Percentiles rank a stretch among this genome's conserved stretches.
phyloP scores from a whole-genome alignment of 2,797 vertebrate genomes.

The Myripristis murdjan region DNA sequence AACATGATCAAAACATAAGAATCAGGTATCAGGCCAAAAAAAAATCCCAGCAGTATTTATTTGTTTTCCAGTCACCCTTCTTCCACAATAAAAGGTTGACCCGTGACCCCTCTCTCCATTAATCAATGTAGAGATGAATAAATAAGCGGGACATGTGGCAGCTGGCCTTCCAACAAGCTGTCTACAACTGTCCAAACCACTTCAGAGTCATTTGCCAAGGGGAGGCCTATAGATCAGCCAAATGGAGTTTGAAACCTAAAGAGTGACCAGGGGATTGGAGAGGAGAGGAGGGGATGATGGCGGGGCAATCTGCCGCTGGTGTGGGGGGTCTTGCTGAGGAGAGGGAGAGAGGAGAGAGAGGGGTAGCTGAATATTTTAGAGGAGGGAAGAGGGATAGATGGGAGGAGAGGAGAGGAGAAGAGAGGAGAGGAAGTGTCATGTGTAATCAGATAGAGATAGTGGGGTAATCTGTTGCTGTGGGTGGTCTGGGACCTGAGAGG shows the following conservation, averaged over 20 bases:
- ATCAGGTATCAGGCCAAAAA: slow-evolving; percentile 44
- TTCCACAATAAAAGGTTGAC: slow-evolving; percentile 82
- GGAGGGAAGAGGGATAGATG: slow-evolving; percentile 12
- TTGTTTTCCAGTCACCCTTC: slow-evolving; percentile 78
- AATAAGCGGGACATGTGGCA: slow-evolving; percentile 83
- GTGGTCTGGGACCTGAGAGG: slow-evolving; percentile 51
- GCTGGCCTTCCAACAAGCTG: slow-evolving; percentile 84
- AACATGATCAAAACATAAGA: slow-evolving; percentile 53
- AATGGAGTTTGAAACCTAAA: slow-evolving; percentile 88
- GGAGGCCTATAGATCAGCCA: slow-evolving; percentile 80
- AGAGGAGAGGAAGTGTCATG: slow-evolving; percentile 48
- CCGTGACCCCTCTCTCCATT: slow-evolving; percentile 80
- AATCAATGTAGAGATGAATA: slow-evolving; percentile 86
- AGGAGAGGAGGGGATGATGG: slow-evolving; percentile 60
- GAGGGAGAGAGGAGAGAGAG: slow-evolving; percentile 33
- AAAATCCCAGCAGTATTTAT: slow-evolving; percentile 68
- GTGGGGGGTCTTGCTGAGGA: slow-evolving; percentile 66
- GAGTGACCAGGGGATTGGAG: slow-evolving; percentile 83
- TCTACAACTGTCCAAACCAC: slow-evolving; percentile 85
- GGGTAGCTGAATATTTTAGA: too few relatives aligned
- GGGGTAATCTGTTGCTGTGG: slow-evolving; percentile 78
- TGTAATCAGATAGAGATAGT: slow-evolving; percentile 66
- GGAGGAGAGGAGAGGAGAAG: slow-evolving; percentile 64
- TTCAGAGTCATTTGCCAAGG: slow-evolving; percentile 80
- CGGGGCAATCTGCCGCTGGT: slow-evolving; percentile 81